Base-by-base conservation (phyloP, 2,888 invertebrate genomes). In the Andrena dorsata region DNA sequence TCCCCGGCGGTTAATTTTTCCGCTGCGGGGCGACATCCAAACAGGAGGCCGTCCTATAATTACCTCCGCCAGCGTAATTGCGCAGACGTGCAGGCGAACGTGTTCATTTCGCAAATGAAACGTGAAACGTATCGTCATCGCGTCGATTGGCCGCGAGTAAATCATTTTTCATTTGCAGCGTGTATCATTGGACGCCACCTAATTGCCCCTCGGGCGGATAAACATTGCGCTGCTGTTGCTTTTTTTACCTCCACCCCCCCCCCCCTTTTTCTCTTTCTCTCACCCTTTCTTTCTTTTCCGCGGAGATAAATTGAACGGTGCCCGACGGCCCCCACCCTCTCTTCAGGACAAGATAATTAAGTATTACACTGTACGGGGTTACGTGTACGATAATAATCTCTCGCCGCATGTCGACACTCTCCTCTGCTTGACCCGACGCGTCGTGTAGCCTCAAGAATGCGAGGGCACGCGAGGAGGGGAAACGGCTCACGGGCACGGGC, bases 361-460 rank as follows among this genome's bases (percentile, higher is more conserved):
- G 83, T 79, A 83, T 75, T 83, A 79, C 69, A 65, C 56, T 56
- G 76, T 73, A 76, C 75, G 72, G 77, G 77, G 84, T 83, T 83
- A 83, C 83, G 78, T 61, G 69, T 49, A 69, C 35, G 83, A 83
- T 83, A 83, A 83, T 83, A 83, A 83, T 83, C 83, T 82, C 81
- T 80, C 41, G 72, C 69, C 83, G 41, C 72, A 65, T 76, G 83
- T 83, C 83, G 72, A 79, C 79, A 66, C 83, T 68, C 68, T 73
- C 56, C 77, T 82, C 72, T 72, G 82, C 79, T 79, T 76, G 79
- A 83, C 71, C 78, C 74, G 74, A 68, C 70, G 51, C 73, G 26
- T 71, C 61, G 65, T 71, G 65, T 53, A 49, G 73, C 60, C 41
- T 69, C 74, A 83, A 83, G 83, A 83, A 83, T 74, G 78, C 78